phyloP scores from a whole-genome alignment of 2,113 vertebrate genomes.

The Scartelaos histophorus region DNA sequence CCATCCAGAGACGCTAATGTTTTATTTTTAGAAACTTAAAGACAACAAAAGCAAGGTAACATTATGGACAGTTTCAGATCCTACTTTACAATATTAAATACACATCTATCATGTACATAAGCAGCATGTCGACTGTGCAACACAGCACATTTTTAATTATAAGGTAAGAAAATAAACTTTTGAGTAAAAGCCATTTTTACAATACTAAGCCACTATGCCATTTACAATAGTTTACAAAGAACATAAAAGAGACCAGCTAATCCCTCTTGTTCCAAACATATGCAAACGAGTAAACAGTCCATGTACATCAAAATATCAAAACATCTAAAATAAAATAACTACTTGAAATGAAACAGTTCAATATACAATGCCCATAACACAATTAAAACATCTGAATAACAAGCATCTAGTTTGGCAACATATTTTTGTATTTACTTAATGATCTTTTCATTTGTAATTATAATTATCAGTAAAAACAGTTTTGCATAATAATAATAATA shows the following conservation, averaged over 20 bases:
- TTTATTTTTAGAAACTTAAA: not conserved
- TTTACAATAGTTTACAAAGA: not conserved
- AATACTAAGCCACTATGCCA: not conserved
- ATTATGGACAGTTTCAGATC: not conserved
- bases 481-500: not conserved
- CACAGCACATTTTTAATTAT: not conserved
- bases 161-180: not conserved
- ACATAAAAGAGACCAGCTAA: not conserved
- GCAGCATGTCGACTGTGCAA: not conserved
- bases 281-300: not conserved
- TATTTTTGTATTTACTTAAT: not conserved
- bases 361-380: not conserved
- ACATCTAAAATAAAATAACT: not conserved
- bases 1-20: not conserved
- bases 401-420: constrained; percentile 30
- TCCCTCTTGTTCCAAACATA: not conserved
- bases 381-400: not conserved
- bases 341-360: not conserved
- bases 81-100: not conserved
- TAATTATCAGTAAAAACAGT: not conserved
- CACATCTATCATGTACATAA: not conserved
- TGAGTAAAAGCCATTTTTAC: not conserved
- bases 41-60: not conserved
- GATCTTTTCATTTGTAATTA: not conserved
- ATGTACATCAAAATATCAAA: not conserved